Base-by-base conservation (phyloP, 2,888 invertebrate genomes). In the Watsonalla cultraria region DNA sequence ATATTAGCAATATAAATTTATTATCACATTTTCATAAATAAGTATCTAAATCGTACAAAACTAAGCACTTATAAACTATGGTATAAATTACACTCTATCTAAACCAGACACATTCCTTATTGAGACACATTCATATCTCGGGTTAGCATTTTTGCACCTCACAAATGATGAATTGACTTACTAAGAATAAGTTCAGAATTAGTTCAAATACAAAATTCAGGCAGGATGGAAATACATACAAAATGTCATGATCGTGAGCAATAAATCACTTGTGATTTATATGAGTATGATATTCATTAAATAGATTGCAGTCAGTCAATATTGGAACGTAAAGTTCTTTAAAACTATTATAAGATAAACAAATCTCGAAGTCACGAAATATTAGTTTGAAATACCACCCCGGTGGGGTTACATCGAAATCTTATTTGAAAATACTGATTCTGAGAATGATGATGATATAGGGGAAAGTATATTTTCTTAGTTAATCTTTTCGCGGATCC, bases 1-100 rank as follows among this genome's bases (percentile, higher is more conserved):
- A 54, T 24, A 51, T 54, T 63, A 58, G 70, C 74, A 78, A 78
- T 77, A 83, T 82, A 84, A 79, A 81, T 89, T 90, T 89, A 90
- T 88, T 90, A 90, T 90, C 90, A 90, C 90, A 90, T 84, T 87
- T 74, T 80, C 80, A 87, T 88, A 89, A 88, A 90, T 88, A 86
- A 78, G 76, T 79, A 75, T 75, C 82, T 86, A 78, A 80, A 78
- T 76, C 82, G 72, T 68, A 74, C 74, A 78, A 62, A 72, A 69
- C 84, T 86, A 84, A 78, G 75, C 57, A 57, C 82, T 83, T 85
- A 86, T 11, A 50, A 70, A 64, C 82, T 88, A 86, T 68, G 66
- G 59, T 75, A 87, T 89, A 90, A 89, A 88, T 89, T 83, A 86
- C 62, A 73, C 72, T 80, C 11, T 82, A 78, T 71, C 76, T 84